Base-by-base conservation (phyloP, 2,888 invertebrate genomes). In the Brachypalpus laphriformis region DNA sequence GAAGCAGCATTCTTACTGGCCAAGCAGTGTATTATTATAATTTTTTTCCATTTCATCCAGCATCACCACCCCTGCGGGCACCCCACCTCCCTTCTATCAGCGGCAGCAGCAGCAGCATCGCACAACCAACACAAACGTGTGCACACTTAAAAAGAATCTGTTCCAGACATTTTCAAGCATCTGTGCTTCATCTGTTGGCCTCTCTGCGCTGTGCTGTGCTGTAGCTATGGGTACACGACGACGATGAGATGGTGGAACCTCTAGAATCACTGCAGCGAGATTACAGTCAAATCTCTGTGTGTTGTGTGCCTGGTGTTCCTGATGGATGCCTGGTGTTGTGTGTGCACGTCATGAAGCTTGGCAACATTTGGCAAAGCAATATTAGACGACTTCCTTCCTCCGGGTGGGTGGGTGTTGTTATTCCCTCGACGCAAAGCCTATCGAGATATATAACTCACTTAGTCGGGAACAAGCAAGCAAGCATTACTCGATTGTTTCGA, bases 111-210 rank as follows among this genome's bases (percentile, higher is more conserved):
- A 66, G 65, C 83, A 42, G 57, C 61, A 47, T 5, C 65, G 37
- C 40, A 49, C 42, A 65, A 37, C 34, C 66, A 74, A 81, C 85
- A 85, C 75, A 85, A 81, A 80, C 85, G 81, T 85, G 75, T 85
- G 85, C 76, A 85, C 85, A 85, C 85, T 85, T 85, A 81, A 85
- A 85, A 85, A 81, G 85, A 85, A 85, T 85, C 85, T 85, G 85
- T 66, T 85, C 75, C 81, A 85, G 85, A 85, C 85, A 72, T 85
- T 87, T 87, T 87, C 88, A 81, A 89, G 90, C 91, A 90, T 90
- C 91, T 90, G 91, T 88, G 89, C 90, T 90, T 91, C 90, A 91
- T 91, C 90, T 91, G n/a, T n/a, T n/a, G 90, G 90, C 51, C 61
- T 59, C 71, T 72, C 49, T 76, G 37, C 49, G 68, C 51, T 71